Percentiles rank a stretch among this genome's conserved stretches.
These are phyloP conservation scores for Drosophila tanythrix DNA, from an alignment of 2,888 invertebrate genomes.

Conservation along the genomic window DNA sequence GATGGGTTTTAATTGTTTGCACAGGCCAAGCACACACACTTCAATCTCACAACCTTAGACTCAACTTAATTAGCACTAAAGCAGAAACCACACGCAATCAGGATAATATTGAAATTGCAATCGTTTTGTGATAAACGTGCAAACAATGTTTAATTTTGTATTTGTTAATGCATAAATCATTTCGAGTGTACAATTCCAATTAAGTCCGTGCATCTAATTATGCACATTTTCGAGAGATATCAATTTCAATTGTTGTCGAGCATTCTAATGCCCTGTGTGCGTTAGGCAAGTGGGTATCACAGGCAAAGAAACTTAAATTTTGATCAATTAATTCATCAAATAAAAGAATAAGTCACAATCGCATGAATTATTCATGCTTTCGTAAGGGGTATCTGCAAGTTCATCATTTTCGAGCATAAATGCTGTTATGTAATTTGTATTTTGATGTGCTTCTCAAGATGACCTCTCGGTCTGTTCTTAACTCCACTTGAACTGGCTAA, in stretches of 20 bases:
- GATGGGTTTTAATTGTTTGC: conserved; percentile 17
- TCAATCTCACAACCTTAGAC: conserved; percentile 59
- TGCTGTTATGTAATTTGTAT: background rate
- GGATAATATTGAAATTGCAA: conserved; percentile 58
- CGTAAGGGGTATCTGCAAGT: background rate
- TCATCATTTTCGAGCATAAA: background rate
- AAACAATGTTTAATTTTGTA: conserved; percentile 18
- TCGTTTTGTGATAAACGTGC: conserved; percentile 38
- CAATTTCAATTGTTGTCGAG: conserved; percentile 18
- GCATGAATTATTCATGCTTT: background rate
- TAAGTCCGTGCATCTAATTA: conserved; percentile 40
- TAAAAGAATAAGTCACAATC: background rate
- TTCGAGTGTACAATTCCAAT: conserved; percentile 31
- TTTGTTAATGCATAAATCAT: conserved; percentile 47
- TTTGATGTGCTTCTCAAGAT: background rate
- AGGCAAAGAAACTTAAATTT: background rate
- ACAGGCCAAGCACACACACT: conserved; percentile 2
- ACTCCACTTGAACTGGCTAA: conserved; percentile 6
- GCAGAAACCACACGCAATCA: conserved; percentile 47
- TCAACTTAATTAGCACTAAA: conserved; percentile 60
- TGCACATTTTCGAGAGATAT: conserved; percentile 42
- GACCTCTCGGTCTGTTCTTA: conserved; percentile 14
- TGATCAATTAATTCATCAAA: background rate
- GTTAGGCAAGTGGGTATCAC: background rate
- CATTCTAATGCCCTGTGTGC: background rate